Conservation (phyloP, 2,113 vertebrate species). For the Cebus imitator region DNA sequence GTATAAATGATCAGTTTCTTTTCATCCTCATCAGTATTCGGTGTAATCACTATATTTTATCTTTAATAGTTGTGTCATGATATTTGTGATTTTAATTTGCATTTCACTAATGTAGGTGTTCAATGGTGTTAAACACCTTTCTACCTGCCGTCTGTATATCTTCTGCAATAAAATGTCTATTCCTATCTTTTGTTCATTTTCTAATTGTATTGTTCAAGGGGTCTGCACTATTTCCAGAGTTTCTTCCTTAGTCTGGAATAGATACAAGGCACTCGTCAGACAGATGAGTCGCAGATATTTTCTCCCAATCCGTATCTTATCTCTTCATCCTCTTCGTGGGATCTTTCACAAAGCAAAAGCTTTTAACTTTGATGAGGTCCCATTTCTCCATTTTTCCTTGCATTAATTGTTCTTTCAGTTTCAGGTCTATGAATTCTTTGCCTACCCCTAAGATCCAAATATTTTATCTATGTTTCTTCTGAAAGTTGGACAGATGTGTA, state of each 20-base stretch:
- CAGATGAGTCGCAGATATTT: not conserved
- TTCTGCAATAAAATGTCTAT: not conserved
- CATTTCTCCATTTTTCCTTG: not conserved
- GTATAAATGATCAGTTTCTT: accelerated
- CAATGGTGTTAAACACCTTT: not conserved
- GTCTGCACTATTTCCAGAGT: not conserved
- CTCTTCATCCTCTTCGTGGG: not conserved
- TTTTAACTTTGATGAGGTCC: not conserved
- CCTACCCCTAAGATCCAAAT: not conserved
- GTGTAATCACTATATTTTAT: too few species aligned
- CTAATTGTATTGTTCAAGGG: not conserved
- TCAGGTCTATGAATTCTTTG: not conserved
- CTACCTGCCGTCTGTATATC: not conserved
- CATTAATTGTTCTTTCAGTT: not conserved
- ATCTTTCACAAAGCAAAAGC: not conserved
- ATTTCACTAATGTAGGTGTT: not conserved
- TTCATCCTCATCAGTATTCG: not conserved
- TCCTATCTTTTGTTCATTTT: not conserved
- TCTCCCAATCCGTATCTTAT: not conserved
- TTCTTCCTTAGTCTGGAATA: not conserved
- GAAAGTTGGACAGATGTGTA: not conserved
- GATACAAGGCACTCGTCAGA: not conserved
- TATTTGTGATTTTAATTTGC: not conserved
- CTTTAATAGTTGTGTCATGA: not conserved
- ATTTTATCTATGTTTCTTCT: not conserved